Base-by-base conservation (phyloP, 1,140 invertebrate species). In the Cecropterus lyciades region DNA sequence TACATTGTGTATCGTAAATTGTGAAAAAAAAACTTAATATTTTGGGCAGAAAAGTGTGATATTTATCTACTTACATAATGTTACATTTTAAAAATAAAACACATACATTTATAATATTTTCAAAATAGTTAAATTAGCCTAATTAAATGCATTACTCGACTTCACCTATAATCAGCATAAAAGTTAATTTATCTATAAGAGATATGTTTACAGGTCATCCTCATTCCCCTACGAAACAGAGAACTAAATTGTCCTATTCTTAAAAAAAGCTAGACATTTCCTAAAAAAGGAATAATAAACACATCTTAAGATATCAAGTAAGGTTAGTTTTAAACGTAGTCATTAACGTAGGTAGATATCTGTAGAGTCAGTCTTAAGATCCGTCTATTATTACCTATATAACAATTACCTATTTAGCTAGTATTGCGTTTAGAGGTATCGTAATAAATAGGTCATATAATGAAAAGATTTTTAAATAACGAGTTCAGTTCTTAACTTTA, bases 301-400 rank as follows among this genome's bases (percentile, higher is more conserved):
- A 80, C 75, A 85, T 84, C 82, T 85, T 85, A 87, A 85, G 78
- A 82, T 80, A 70, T 17, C 66, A 72, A 49, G 64, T 52, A 65
- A 66, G 24, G 24, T 7, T 48, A 65, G n/a, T 48, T 17, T 42
- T 17, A 40, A 37, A 37, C 11, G 9, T 37, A 37, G 1, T 11
- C 56, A 10, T 62, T n/a, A n/a, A n/a, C n/a, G n/a, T 49, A 9
- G 5, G 42, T 52, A 46, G 20, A 30, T 17, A 53, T 42, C 49
- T 45, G 14, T 37, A 60, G 33, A 43, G 14, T 30, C 82, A 85
- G 79, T 81, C 82, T 87, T 85, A 87, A 87, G 84, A 85, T 87
- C 82, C 78, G 82, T 85, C 78, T 85, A 82, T 87, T 84, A 87
- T 81, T 73, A 79, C 74, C 64, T 64, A 69, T 65, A 52, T 70